Percentiles rank a stretch among this genome's conserved stretches.
Conservation (phyloP, 2,888 invertebrate species). For the Scaptomyza tumidula region DNA sequence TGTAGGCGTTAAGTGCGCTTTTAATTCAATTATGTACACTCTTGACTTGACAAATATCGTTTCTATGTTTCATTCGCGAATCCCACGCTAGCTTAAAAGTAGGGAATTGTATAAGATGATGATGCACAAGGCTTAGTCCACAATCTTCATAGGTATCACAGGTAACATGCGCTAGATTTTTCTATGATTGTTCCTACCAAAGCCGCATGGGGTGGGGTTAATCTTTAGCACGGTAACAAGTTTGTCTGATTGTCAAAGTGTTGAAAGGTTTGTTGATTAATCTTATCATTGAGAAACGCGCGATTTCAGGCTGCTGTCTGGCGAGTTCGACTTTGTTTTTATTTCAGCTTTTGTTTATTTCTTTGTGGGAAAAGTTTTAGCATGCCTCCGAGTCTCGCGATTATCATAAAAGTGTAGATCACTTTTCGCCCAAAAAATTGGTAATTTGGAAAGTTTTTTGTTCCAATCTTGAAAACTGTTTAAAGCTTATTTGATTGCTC, state of each 20-base stretch:
- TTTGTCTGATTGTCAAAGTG: neutral
- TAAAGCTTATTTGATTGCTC: slow-evolving; percentile 4
- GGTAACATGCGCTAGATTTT: neutral
- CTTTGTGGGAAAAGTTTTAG: slow-evolving; percentile 1
- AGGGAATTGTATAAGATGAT: neutral
- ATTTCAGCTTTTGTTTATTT: neutral
- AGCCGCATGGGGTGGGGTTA: no score
- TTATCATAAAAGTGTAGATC: slow-evolving; percentile 33
- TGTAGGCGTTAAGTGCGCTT: slow-evolving; percentile 69
- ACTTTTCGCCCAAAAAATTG: slow-evolving; percentile 41
- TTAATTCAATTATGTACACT: slow-evolving; percentile 72
- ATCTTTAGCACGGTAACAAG: slow-evolving; percentile 16
- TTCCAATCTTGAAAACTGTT: neutral
- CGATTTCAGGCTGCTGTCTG: slow-evolving; percentile 40
- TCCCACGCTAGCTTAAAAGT: slow-evolving; percentile 43
- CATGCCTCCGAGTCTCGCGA: neutral
- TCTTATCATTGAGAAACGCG: slow-evolving; percentile 20
- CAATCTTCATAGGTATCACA: neutral
- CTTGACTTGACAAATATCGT: slow-evolving; percentile 31
- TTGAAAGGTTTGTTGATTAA: neutral
- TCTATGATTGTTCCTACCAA: neutral
- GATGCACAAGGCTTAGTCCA: no score
- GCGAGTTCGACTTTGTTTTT: slow-evolving; percentile 16
- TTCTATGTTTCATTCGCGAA: slow-evolving; percentile 6
- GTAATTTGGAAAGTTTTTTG: slow-evolving; percentile 59